Evolutionary conservation across 2,888 invertebrate species (phyloP).

Genomic region (Troides aeacus): DNA sequence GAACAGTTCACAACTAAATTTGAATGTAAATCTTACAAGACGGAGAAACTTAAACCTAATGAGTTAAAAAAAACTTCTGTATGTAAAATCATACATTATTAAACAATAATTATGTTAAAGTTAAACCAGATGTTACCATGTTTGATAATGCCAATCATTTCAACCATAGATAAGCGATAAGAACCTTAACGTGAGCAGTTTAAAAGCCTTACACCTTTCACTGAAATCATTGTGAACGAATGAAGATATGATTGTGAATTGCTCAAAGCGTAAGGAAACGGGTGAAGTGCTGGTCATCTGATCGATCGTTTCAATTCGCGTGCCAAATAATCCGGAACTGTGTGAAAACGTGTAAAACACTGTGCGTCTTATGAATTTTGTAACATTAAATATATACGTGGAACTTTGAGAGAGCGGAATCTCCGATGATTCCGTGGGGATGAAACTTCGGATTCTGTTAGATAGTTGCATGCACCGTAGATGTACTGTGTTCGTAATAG

Average conservation of each 20-base stretch:
- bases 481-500: slow-evolving; percentile 64
- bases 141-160: background rate
- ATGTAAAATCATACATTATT: too few species aligned
- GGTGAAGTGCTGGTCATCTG: slow-evolving; percentile 58
- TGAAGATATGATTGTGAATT: slow-evolving; percentile 27
- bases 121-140: too few species aligned
- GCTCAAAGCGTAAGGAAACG: slow-evolving; percentile 41
- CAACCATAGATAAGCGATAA: background rate
- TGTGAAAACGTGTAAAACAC: slow-evolving; percentile 33
- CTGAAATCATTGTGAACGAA: background rate
- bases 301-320: slow-evolving; percentile 28
- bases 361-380: slow-evolving; percentile 53
- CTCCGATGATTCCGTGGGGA: slow-evolving; percentile 30
- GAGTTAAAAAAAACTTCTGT: too few species aligned
- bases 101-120: too few species aligned
- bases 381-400: slow-evolving; percentile 32
- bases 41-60: too few species aligned
- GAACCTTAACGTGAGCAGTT: background rate
- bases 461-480: slow-evolving; percentile 70
- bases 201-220: background rate
- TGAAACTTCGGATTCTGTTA: slow-evolving; percentile 33
- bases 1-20: too few species aligned
- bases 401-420: slow-evolving; percentile 30
- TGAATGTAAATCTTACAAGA: too few species aligned
- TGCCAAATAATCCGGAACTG: background rate